Evolutionary conservation across 2,113 vertebrate species (phyloP).

Genomic region (Microcebus jonahi): DNA sequence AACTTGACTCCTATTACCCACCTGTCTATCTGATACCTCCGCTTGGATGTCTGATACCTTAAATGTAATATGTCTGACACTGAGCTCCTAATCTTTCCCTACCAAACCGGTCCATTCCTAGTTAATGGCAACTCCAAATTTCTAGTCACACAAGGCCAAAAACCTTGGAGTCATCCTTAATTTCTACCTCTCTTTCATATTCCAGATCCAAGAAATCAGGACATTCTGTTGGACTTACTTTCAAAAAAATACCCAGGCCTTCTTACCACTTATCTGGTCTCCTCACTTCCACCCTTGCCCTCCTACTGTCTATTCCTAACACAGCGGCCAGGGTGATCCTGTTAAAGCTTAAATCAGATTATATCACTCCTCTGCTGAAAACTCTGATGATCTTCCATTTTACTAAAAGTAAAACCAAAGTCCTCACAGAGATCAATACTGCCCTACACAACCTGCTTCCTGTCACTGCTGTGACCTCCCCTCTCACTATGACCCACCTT

Average conservation of each 20-base stretch:
- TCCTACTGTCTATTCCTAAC: neutral
- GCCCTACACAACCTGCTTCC: neutral
- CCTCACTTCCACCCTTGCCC: neutral
- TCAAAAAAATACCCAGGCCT: neutral
- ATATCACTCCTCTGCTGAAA: neutral
- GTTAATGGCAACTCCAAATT: neutral
- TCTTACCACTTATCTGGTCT: neutral
- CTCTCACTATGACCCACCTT: neutral
- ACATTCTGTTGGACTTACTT: neutral
- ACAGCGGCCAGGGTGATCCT: neutral
- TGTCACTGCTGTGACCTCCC: neutral
- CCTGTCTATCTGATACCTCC: neutral
- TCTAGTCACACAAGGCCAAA: neutral
- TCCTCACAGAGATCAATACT: neutral
- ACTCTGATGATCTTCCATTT: neutral
- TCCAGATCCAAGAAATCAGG: neutral
- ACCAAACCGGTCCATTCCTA: neutral
- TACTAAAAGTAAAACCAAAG: neutral
- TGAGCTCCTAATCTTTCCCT: neutral
- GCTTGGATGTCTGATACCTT: neutral
- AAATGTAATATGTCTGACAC: neutral
- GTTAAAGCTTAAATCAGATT: neutral
- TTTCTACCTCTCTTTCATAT: slow-evolving; percentile 13
- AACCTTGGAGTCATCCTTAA: neutral
- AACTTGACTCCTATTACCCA: neutral